Base-by-base conservation (phyloP, 1,140 invertebrate species). In the Trichomalopsis sarcophagae region DNA sequence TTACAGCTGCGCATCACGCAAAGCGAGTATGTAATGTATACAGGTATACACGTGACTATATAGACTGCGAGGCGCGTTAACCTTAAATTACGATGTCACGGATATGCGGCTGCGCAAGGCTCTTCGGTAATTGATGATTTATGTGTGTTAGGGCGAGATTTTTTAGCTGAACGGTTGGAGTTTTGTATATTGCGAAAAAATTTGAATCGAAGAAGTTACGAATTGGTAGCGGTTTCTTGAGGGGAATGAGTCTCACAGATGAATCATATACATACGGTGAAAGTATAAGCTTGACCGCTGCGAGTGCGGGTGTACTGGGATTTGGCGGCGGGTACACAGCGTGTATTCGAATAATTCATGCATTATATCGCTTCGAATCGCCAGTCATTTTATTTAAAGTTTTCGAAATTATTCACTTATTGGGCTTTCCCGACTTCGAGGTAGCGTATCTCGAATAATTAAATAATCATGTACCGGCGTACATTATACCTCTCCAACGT, bases 1-100 rank as follows among this genome's bases (percentile, higher is more conserved):
- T 69, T 68, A 23, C 62, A 68, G 30, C n/a, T 55, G 30, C 14
- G 7, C 55, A 5, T 27, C 27, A 36, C 17, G 21, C 77, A 62
- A 55, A 62, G 69, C 68, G 9, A 23, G 68, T 69, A 17, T 27
- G 27, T 30, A 23, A 17, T 13, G 69, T 71, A 30, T 30, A 71
- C 3, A 71, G 1, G 27, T 71, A 7, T 71, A 69, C 47, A 62
- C 3, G 10, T 23, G 13, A 10, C 9, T 11, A 71, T 27, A 27
- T n/a, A n/a, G n/a, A n/a, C 10, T 6, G n/a, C 17, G 71, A 1
- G 82, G 74, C 33, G 40, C 75, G 40, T 84, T 84, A 78, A 71
- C 82, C 75, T 84, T 77, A 78, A 84, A 76, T 84, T 71, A 78
- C n/a, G 81, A 77, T 50, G 75, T 78, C 82, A 69, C 40, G 27